A percentile compares a stretch with the other conserved stretches of the same genome.
These are phyloP conservation scores for Amblyraja radiata DNA, from an alignment of 2,797 vertebrate genomes.

Conservation along the genomic window DNA sequence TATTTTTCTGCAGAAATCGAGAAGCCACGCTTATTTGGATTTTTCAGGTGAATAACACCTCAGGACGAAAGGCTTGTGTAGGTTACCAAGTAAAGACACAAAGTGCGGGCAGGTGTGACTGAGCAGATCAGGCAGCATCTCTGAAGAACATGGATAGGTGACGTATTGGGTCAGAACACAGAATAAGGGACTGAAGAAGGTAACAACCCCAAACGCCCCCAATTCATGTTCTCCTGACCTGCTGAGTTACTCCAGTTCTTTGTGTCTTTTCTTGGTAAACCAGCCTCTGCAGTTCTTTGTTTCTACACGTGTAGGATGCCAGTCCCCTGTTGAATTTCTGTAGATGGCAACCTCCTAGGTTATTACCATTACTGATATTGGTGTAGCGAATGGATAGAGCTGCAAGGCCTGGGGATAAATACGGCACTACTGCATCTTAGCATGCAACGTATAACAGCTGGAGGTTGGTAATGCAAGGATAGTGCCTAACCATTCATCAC, in stretches of 20 bases:
- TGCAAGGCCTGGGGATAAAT: not conserved
- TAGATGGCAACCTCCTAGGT: not conserved
- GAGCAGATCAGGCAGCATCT: no score
- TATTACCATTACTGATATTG: conserved; percentile 8
- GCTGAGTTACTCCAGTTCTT: no score
- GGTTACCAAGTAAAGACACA: not conserved
- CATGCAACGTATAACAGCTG: conserved; percentile 25
- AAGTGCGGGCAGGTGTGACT: no score
- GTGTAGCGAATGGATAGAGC: not conserved
- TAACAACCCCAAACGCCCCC: no score
- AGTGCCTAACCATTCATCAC: conserved; percentile 25
- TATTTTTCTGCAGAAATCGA: not conserved
- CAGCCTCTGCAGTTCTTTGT: no score
- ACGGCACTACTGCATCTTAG: conserved; percentile 19
- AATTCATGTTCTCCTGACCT: no score
- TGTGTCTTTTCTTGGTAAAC: no score
- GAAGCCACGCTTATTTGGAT: not conserved
- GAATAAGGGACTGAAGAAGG: no score
- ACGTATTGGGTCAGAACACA: no score
- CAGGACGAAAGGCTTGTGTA: not conserved
- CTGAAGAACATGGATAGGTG: no score
- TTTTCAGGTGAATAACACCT: not conserved
- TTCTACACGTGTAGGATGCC: not conserved
- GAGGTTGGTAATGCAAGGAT: not conserved
- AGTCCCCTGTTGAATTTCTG: not conserved